A percentile compares a stretch with the other conserved stretches of the same genome.
These are phyloP conservation scores for Pararge aegeria DNA, from an alignment of 1,140 invertebrate species.

Conservation along the genomic window DNA sequence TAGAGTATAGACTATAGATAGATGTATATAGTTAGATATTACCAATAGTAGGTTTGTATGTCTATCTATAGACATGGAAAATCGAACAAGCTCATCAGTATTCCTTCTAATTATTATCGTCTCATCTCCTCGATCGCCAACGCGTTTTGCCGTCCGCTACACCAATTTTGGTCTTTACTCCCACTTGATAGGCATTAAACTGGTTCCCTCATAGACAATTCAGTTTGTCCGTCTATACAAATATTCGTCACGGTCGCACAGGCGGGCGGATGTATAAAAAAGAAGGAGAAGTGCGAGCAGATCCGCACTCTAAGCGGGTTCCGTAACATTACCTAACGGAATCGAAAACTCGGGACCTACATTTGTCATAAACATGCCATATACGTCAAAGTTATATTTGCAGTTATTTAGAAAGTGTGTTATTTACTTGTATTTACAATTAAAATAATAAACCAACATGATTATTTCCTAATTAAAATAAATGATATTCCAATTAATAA, in stretches of 20 bases:
- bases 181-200: conserved; percentile 29
- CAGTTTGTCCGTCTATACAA: conserved; percentile 46
- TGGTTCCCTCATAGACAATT: conserved; percentile 18
- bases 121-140: conserved; percentile 26
- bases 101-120: conserved; percentile 43
- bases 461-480: too few species aligned
- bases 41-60: neutral
- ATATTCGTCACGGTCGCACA: conserved; percentile 59
- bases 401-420: too few species aligned
- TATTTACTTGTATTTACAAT: too few species aligned
- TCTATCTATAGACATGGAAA: conserved; percentile 8
- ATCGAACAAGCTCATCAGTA: conserved; percentile 31
- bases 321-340: too few species aligned
- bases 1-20: too few species aligned
- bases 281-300: too few species aligned
- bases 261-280: conserved; percentile 43
- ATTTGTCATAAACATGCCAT: too few species aligned
- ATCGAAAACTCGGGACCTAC: too few species aligned
- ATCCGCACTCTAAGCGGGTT: too few species aligned
- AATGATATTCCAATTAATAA: too few species aligned
- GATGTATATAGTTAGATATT: neutral
- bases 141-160: conserved; percentile 12
- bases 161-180: conserved; percentile 25
- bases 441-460: too few species aligned
- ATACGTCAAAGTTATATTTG: too few species aligned